A percentile compares a stretch with the other conserved stretches of the same genome.
Evolutionary conservation across 92 coral and sea anemone species (phyloP).

Genomic region (Palythoa caribaeorum): DNA sequence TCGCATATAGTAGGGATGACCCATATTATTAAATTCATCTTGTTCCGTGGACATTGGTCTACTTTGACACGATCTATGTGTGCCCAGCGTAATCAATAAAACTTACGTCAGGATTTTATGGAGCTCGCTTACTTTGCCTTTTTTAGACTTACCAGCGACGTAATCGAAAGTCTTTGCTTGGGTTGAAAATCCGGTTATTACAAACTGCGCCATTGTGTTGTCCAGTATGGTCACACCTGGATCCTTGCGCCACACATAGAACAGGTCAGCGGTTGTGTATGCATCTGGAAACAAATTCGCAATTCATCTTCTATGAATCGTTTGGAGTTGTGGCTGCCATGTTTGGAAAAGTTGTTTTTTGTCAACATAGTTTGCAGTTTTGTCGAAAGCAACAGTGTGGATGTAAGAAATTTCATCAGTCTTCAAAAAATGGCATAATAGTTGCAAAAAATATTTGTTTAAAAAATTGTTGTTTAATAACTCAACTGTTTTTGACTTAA

Average conservation of each 20-base stretch:
- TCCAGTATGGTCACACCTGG: conserved; percentile 75
- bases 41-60: too few relatives aligned
- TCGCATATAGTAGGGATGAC: too few relatives aligned
- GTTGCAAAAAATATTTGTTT: too few relatives aligned
- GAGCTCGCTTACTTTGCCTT: not conserved
- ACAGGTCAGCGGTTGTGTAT: conserved; percentile 71
- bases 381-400: too few relatives aligned
- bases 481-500: too few relatives aligned
- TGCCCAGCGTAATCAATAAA: not conserved
- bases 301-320: not conserved
- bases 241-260: conserved; percentile 61
- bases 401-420: too few relatives aligned
- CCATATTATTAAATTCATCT: too few relatives aligned
- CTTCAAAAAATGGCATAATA: too few relatives aligned
- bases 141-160: conserved; percentile 66
- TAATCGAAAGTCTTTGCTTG: conserved; percentile 39
- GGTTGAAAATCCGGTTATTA: conserved; percentile 61
- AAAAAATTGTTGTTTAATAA: too few relatives aligned
- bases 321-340: not conserved
- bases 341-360: not conserved
- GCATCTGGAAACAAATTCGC: conserved; percentile 54
- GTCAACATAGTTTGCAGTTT: too few relatives aligned
- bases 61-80: too few relatives aligned
- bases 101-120: not conserved
- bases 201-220: conserved; percentile 81